Base-by-base conservation (phyloP, 2,797 vertebrate species). In the Podarcis lilfordi region DNA sequence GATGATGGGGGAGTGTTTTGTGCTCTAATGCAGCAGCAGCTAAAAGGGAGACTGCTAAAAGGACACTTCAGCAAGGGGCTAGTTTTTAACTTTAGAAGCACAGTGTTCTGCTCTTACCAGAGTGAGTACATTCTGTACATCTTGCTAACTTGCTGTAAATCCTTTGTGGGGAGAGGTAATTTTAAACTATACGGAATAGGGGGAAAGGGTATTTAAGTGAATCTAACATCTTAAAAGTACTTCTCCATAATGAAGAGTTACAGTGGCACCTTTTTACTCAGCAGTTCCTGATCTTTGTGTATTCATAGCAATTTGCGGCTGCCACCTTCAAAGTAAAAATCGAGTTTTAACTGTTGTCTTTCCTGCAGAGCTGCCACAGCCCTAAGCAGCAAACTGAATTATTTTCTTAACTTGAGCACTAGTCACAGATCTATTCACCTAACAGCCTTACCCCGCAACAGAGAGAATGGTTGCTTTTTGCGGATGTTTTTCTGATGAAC, bases 261-360 rank as follows among this genome's bases (percentile, higher is more conserved):
- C 29, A 19, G 35, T 82, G 72, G 27, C 72, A 59, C 35, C 10
- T 89, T 77, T 77, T 88, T 76, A 88, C 80, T 68, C 59, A 77
- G 25, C 72, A 68, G 40, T 82, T 68, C 32, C n/a, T 64, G 71
- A 76, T 82, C 23, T 32, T 82, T 72, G 40, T 72, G 43, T 89
- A 66, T 25, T 72, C 37, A 78, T 17, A 64, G 9, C 93, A 81
- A 87, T 80, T 81, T 87, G 74, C 89, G 72, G 86, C 87, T 87
- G 43, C 3, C 89, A 35, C 83, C 27, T 92, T 80, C 37, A 74
- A 90, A 85, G 77, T 17, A 89, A 37, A 79, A 71, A 61, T 89
- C 29, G 71, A 80, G 89, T 86, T 88, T 91, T 90, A 90, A 78
- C 55, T 89, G 71, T 23, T 0, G 0, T 77, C 61, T 88, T 86